Conservation (phyloP, 1,140 invertebrate genomes). For the Aphelinus certus region DNA sequence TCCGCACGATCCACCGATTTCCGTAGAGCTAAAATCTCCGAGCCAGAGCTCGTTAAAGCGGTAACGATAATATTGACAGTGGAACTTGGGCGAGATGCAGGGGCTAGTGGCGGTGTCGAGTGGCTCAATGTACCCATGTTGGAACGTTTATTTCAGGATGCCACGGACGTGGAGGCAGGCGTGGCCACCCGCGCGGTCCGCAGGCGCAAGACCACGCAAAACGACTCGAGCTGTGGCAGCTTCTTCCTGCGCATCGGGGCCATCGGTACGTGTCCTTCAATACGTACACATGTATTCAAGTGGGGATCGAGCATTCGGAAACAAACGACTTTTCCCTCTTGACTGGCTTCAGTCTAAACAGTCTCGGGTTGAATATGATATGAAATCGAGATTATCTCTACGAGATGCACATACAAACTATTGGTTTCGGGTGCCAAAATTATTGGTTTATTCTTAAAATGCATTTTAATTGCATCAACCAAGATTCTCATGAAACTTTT, state of each 20-base stretch:
- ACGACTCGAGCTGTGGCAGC: conserved; percentile 92
- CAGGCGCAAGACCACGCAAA: conserved; percentile 90
- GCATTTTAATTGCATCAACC: background rate
- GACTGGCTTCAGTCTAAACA: background rate
- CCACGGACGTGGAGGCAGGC: conserved; percentile 76
- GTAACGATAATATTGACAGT: background rate
- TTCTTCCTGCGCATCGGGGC: conserved; percentile 96
- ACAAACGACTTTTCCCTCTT: conserved; percentile 7
- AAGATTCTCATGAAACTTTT: background rate
- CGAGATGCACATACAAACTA: too few species aligned
- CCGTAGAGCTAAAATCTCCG: too few species aligned
- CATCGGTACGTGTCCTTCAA: conserved; percentile 76
- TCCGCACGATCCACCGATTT: too few species aligned
- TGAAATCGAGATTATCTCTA: too few species aligned
- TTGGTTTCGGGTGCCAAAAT: too few species aligned
- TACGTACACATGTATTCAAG: background rate
- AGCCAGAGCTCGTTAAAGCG: too few species aligned
- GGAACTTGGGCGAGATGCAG: too few species aligned
- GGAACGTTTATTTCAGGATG: conserved; percentile 59
- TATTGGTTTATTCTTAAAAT: background rate
- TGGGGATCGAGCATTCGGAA: too few species aligned
- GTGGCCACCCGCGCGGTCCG: conserved; percentile 73
- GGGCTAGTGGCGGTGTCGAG: too few species aligned
- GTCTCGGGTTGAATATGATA: too few species aligned
- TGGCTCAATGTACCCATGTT: conserved; percentile 16